These are phyloP conservation scores for Rhopilema esculentum DNA, from an alignment of 30 jellyfish, hydroid and myxozoan species.

Conservation along the genomic window DNA sequence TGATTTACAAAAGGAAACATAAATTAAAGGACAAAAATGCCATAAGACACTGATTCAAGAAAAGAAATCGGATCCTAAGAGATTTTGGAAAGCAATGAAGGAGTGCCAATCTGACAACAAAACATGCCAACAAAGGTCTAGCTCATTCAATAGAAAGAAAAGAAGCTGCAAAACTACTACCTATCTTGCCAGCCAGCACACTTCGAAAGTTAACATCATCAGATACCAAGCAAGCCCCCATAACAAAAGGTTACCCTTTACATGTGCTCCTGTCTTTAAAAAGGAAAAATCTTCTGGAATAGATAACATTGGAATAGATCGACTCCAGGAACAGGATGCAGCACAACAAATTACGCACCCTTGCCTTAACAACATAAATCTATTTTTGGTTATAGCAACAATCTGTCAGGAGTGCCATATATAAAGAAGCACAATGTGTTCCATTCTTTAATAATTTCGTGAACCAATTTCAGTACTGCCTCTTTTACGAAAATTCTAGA, in stretches of 20 bases:
- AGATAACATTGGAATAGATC: slow-evolving; percentile 58
- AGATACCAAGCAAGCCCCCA: slow-evolving; percentile 44
- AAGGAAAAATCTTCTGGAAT: slow-evolving; percentile 65
- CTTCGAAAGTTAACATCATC: too few species aligned
- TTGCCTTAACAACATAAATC: slow-evolving; percentile 56
- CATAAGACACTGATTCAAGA: slow-evolving; percentile 66
- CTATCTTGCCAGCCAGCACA: slow-evolving; percentile 73
- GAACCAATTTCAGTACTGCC: slow-evolving; percentile 58
- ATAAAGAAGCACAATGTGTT: slow-evolving; percentile 61
- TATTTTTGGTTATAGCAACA: slow-evolving; percentile 59
- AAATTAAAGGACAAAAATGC: slow-evolving; percentile 51
- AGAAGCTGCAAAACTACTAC: slow-evolving; percentile 69
- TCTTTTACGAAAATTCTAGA: slow-evolving; percentile 59
- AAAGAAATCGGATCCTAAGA: slow-evolving; percentile 47
- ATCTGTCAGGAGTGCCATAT: slow-evolving; percentile 66
- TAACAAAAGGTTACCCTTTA: slow-evolving; percentile 52
- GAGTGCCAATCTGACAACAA: slow-evolving; percentile 62
- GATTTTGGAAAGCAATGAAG: slow-evolving; percentile 72
- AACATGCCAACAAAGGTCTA: slow-evolving; percentile 53
- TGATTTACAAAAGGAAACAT: slow-evolving; percentile 42
- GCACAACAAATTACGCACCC: slow-evolving; percentile 63
- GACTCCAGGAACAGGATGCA: slow-evolving; percentile 63
- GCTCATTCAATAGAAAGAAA: slow-evolving; percentile 55
- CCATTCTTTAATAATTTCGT: slow-evolving; percentile 66
- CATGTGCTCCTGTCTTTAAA: slow-evolving; percentile 38